Conservation (phyloP, 2,888 invertebrate species). For the Harmothoe impar region DNA sequence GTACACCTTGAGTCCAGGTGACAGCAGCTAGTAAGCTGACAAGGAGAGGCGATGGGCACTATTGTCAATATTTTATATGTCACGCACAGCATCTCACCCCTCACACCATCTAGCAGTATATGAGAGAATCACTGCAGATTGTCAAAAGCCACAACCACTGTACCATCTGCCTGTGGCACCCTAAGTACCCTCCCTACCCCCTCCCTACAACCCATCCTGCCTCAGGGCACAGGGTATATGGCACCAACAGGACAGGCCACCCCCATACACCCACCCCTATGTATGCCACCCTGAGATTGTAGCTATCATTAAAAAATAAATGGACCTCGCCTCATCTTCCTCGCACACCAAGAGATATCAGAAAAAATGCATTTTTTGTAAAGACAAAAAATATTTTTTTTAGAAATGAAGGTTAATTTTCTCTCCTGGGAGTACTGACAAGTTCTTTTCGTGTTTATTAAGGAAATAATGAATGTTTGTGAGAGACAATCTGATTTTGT, state of each 20-base stretch:
- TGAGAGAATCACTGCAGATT: constrained; percentile 29
- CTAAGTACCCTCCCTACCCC: not conserved
- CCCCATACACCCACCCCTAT: too few relatives aligned
- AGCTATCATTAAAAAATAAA: not conserved
- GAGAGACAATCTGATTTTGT: too few relatives aligned
- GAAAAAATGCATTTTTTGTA: too few relatives aligned
- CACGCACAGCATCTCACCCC: constrained; percentile 8
- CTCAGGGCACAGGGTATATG: not conserved
- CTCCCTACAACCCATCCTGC: not conserved
- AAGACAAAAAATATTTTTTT: too few relatives aligned
- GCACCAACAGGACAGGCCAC: too few relatives aligned
- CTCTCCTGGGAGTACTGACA: too few relatives aligned
- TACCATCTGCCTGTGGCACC: not conserved
- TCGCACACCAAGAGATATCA: too few relatives aligned
- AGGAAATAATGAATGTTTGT: too few relatives aligned
- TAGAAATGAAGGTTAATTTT: too few relatives aligned
- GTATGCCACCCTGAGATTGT: not conserved
- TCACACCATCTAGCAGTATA: not conserved
- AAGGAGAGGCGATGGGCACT: not conserved
- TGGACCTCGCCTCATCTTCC: too few relatives aligned
- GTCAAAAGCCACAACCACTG: not conserved
- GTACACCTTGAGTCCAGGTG: not conserved
- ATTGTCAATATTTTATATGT: constrained; percentile 39
- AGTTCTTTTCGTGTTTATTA: too few relatives aligned
- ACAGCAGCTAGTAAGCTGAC: not conserved